These are phyloP conservation scores for Tetanocera ferruginea DNA, from an alignment of 2,888 invertebrate species.

Conservation along the genomic window DNA sequence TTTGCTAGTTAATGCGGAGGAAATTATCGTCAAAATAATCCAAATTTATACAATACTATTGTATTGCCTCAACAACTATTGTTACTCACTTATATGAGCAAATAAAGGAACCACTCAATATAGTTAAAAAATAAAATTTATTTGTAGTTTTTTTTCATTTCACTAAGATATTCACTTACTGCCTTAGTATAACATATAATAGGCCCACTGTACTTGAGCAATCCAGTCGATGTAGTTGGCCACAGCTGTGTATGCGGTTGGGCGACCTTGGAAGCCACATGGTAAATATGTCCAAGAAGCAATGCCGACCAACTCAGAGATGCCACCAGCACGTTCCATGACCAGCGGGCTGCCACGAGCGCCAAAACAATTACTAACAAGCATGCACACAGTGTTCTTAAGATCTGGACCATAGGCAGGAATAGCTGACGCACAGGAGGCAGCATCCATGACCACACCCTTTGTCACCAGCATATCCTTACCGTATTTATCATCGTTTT, in stretches of 20 bases:
- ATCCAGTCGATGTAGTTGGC: slow-evolving; percentile 58
- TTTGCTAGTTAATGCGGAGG: too few relatives aligned
- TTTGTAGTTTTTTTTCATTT: neutral
- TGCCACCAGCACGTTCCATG: slow-evolving; percentile 54
- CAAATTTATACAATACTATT: too few relatives aligned
- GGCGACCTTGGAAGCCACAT: slow-evolving; percentile 57
- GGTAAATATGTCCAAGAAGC: slow-evolving; percentile 62
- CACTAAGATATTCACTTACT: too few relatives aligned
- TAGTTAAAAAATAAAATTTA: neutral
- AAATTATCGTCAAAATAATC: too few relatives aligned
- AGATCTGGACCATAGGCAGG: slow-evolving; percentile 57
- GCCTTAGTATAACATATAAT: slow-evolving; percentile 54
- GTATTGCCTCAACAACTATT: too few relatives aligned
- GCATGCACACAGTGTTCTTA: slow-evolving; percentile 53
- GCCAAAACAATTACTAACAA: slow-evolving; percentile 58
- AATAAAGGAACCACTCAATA: neutral
- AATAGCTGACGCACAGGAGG: slow-evolving; percentile 48
- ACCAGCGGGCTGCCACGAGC: slow-evolving; percentile 62
- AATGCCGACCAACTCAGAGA: slow-evolving; percentile 56
- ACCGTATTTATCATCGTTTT: slow-evolving; percentile 52
- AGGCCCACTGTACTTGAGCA: slow-evolving; percentile 57
- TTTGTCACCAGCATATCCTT: slow-evolving; percentile 56
- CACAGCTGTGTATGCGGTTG: slow-evolving; percentile 56
- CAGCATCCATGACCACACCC: slow-evolving; percentile 50
- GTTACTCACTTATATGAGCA: neutral